Evolutionary conservation across 2,888 invertebrate genomes (phyloP), one percentile per base, ranked within the genome.

Genomic region (Ectropis crepuscularia): DNA sequence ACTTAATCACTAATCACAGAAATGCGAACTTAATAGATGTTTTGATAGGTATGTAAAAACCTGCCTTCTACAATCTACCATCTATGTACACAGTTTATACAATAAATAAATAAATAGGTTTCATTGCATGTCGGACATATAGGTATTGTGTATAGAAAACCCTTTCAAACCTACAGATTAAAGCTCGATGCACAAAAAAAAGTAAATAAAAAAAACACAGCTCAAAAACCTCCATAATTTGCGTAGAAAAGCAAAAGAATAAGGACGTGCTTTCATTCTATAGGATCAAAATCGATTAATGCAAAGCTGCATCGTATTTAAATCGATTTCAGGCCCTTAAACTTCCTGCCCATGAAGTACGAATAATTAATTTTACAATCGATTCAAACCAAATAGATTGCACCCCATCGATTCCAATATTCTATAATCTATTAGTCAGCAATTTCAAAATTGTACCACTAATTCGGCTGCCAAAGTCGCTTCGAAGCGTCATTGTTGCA

Each of bases 401-500:
- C 79, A 77, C 83, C 86, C 86, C 80, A 83, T 86, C 78, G 85
- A 75, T 82, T 81, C 75, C 79, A 84, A 83, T 84, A 85, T 84
- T 89, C 85, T 84, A 87, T 77, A 86, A 86, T 90, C 88, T 90
- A 90, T 91, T 91, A 91, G 88, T 89, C 88, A 89, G 89, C 89
- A 80, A 83, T 87, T 88, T 85, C 77, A 83, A 83, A 81, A 81
- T 79, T 50, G 42, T 42, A 80, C 39, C 5, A 42, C 51, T 28
- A 51, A 42, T n/a, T 41, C 41, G 11, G 5, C 2, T 10, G 4
- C 2, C 28, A 41, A 4, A 41, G 41, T 51, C 11, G 10, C 6
- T 10, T n/a, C 6, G 41, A 41, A 41, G 51, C 39, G 41, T 16
- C 7, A 42, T 37, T 1, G 28, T 51, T 10, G 28, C 7, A 16